Base-by-base conservation (phyloP, 2,888 invertebrate species). In the Druceiella hillmani region DNA sequence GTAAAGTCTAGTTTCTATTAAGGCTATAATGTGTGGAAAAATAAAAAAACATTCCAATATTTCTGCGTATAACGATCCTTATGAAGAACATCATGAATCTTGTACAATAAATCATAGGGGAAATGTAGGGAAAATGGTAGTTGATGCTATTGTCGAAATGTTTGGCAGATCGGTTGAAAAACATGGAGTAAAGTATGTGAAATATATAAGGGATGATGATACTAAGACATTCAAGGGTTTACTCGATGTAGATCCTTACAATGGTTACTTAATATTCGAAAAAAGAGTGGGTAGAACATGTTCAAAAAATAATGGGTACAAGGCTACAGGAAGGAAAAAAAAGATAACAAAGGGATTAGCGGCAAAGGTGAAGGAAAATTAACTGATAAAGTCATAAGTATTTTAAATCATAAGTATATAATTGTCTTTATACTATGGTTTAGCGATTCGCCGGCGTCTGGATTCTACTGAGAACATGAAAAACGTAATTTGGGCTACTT, bases 1-100 rank as follows among this genome's bases (percentile, higher is more conserved):
- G 36, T 46, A 47, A 40, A 41, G n/a, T 34, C 35, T 3, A 46
- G 41, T 22, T 43, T 38, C 34, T 46, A 44, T 24, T 36, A 40
- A 31, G 38, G 35, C 3, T 49, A 46, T 27, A 32, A 41, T 33
- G 7, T 34, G 2, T 44, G 43, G 39, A 43, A 47, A 38, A 36
- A 17, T 7, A 20, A 20, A 9, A 20, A 20, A 7, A 20, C 6
- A 20, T 7, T 20, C n/a, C 6, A 29, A 22, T 12, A 25, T 20
- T 13, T 9, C 7, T 14, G 36, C 15, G 3, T 44, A 17, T 31
- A 10, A 16, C 9, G 33, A 12, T 24, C 43, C 42, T 36, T 45
- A 40, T 31, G 33, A 45, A 29, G 17, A 17, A 3, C 41, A 45
- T 16, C 5, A 45, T 32, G 39, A 44, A 11, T 13, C 17, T 9